These are phyloP conservation scores for Mola mola DNA, from an alignment of 2,113 vertebrate genomes.

Conservation along the genomic window DNA sequence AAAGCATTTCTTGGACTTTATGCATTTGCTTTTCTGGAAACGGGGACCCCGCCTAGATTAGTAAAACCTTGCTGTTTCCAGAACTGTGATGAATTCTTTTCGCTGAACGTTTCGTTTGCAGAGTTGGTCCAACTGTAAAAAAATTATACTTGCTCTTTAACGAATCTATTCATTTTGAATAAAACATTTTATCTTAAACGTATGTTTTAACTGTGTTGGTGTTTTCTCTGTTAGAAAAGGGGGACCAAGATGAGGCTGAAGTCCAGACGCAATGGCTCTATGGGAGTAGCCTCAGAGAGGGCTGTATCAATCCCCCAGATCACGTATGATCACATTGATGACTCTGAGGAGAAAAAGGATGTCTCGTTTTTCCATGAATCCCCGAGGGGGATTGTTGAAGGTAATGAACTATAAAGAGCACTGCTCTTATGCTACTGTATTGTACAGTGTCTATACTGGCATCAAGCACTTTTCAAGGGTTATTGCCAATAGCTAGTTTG, in stretches of 20 bases:
- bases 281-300: conserved; percentile 74
- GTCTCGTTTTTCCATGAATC: conserved; percentile 79
- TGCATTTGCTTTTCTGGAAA: not conserved
- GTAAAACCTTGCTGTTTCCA: not conserved
- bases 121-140: not conserved
- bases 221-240: conserved; percentile 78
- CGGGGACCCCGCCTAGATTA: not conserved
- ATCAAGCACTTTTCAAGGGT: not conserved
- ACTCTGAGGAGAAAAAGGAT: conserved; percentile 80
- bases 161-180: not conserved
- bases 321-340: conserved; percentile 83
- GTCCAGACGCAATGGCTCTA: conserved; percentile 77
- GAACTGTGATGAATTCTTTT: not conserved
- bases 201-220: not conserved
- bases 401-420: too few relatives aligned
- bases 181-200: too few relatives aligned
- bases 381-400: conserved; percentile 73
- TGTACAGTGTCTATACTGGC: not conserved
- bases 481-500: not conserved
- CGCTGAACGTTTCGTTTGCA: too few relatives aligned
- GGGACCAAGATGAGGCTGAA: conserved; percentile 83
- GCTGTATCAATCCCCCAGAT: conserved; percentile 85
- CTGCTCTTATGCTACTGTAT: not conserved
- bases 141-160: not conserved
- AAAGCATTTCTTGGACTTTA: not conserved